phyloP scores from a whole-genome alignment of 2,888 invertebrate genomes.

The Thecocarcelia acutangulata region DNA sequence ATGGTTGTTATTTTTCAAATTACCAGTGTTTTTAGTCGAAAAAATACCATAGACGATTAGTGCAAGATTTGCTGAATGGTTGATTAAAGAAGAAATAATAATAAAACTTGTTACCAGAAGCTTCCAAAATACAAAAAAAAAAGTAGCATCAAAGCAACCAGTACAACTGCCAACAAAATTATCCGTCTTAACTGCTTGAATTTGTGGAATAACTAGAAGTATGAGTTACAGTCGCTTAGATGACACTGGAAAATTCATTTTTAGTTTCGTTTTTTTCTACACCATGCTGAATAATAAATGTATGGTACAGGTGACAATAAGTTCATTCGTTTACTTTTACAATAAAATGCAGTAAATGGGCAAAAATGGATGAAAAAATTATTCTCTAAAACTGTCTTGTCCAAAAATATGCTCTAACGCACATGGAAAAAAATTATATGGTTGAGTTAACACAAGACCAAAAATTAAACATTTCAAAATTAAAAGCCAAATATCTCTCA shows the following conservation, averaged over 20 bases:
- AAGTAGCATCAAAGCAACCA: conserved; percentile 2
- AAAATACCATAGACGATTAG: conserved; percentile 41
- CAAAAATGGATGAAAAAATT: too few relatives aligned
- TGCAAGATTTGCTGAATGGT: conserved; percentile 38
- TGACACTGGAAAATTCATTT: conserved; percentile 26
- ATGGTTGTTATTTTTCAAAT: conserved; percentile 15
- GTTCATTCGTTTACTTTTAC: too few relatives aligned
- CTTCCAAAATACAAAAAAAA: background rate
- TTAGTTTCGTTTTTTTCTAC: too few relatives aligned
- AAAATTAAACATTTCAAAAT: too few relatives aligned
- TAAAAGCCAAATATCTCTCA: too few relatives aligned
- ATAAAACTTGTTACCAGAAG: conserved; percentile 37
- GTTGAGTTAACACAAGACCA: too few relatives aligned
- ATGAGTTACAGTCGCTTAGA: conserved; percentile 30
- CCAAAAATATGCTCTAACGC: too few relatives aligned
- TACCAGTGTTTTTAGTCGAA: conserved; percentile 32
- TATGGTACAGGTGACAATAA: too few relatives aligned
- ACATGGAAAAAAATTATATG: too few relatives aligned
- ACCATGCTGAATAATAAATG: too few relatives aligned
- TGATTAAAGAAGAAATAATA: conserved; percentile 26
- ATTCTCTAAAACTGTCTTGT: too few relatives aligned
- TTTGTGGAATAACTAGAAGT: conserved; percentile 31
- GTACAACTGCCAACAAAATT: conserved; percentile 6
- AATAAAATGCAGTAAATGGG: too few relatives aligned
- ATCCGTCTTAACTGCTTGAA: conserved; percentile 12